A percentile compares a stretch with the other conserved stretches of the same genome.
These are phyloP conservation scores for Octomys mimax DNA, from an alignment of 2,797 vertebrate species.

Conservation along the genomic window DNA sequence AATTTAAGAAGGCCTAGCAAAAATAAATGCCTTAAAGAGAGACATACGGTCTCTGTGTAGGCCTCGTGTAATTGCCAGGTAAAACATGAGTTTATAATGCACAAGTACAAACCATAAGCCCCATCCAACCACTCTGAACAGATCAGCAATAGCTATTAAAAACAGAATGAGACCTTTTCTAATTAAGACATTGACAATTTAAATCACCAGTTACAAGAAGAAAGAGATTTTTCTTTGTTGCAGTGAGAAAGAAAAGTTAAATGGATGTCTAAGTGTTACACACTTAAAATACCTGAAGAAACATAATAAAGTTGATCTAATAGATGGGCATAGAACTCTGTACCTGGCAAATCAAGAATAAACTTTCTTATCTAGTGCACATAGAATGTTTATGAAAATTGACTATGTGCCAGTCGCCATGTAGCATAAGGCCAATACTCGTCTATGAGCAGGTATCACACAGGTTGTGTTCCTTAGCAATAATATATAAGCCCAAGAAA, in stretches of 20 bases:
- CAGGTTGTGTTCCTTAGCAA: constrained; percentile 5
- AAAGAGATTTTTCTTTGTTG: neutral
- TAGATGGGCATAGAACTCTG: constrained; percentile 18
- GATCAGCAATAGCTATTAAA: neutral
- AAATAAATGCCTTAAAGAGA: neutral
- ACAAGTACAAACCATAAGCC: constrained; percentile 10
- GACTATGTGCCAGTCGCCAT: neutral
- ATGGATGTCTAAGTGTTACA: constrained; percentile 9
- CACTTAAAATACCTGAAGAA: constrained; percentile 61
- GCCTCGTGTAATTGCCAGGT: neutral
- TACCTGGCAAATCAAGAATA: constrained; percentile 36
- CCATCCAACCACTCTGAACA: neutral
- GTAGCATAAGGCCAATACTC: neutral
- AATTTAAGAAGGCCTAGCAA: neutral
- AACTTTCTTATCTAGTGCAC: constrained; percentile 52
- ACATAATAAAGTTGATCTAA: constrained; percentile 40
- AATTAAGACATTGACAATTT: constrained; percentile 16
- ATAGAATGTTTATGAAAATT: constrained; percentile 31
- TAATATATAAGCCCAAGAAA: neutral
- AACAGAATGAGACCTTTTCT: constrained; percentile 8
- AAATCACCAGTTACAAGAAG: constrained; percentile 13
- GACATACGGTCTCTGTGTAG: neutral
- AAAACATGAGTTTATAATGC: neutral
- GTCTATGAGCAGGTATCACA: neutral
- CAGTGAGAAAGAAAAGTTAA: constrained; percentile 28